Percentiles rank a stretch among this genome's conserved stretches.
Evolutionary conservation across 1,140 invertebrate species (phyloP).

Genomic region (Anoplolepis gracilipes): DNA sequence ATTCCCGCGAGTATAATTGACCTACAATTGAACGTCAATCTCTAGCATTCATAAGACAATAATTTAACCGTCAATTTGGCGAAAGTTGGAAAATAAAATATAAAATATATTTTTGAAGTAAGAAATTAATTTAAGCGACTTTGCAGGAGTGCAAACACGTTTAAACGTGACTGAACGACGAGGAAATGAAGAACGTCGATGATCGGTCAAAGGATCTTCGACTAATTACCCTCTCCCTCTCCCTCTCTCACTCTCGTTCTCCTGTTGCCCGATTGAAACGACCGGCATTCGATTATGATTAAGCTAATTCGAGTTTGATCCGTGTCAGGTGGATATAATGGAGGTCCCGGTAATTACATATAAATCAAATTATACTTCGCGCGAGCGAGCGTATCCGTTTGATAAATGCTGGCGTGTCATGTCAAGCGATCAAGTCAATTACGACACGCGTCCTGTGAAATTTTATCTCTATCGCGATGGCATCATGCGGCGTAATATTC

Average conservation of each 20-base stretch:
- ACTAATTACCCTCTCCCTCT: conserved; percentile 66
- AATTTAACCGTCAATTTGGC: not conserved
- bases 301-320: conserved; percentile 84
- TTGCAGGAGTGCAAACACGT: not conserved
- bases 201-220: conserved; percentile 72
- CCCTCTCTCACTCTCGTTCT: not conserved
- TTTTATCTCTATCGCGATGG: conserved; percentile 60
- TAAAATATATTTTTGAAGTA: conserved; percentile 4
- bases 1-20: conserved; percentile 12
- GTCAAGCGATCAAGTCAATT: conserved; percentile 74
- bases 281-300: conserved; percentile 82
- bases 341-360: conserved; percentile 81
- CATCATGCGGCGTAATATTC: conserved; percentile 27
- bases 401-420: conserved; percentile 72
- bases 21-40: not conserved
- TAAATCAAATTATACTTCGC: conserved; percentile 80
- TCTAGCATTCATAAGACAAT: not conserved
- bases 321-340: conserved; percentile 84
- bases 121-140: not conserved
- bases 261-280: conserved; percentile 64
- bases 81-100: not conserved
- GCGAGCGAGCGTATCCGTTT: conserved; percentile 71
- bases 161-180: conserved; percentile 26
- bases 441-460: conserved; percentile 61
- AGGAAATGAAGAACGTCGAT: conserved; percentile 67